Evolutionary conservation across 2,113 vertebrate species (phyloP).

Genomic region (Tauraco erythrolophus): DNA sequence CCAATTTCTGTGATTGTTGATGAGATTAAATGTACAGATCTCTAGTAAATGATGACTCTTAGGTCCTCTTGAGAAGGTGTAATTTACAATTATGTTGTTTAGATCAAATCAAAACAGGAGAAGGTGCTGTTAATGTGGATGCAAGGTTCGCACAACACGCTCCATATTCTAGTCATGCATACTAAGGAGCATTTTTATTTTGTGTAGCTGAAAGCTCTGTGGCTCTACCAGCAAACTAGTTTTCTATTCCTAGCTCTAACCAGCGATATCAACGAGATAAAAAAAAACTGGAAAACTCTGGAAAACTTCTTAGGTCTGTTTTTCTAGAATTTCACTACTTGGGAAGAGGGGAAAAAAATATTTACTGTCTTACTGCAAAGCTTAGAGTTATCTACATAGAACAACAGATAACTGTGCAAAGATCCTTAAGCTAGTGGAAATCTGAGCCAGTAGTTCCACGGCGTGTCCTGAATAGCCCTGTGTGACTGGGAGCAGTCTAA

Average conservation of each 20-base stretch:
- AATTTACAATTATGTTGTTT: not conserved
- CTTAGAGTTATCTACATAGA: not conserved
- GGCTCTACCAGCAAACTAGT: not conserved
- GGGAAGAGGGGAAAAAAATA: not conserved
- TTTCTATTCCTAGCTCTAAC: not conserved
- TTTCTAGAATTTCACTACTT: not conserved
- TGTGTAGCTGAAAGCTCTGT: not conserved
- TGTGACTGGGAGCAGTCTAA: not conserved
- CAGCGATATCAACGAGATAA: not conserved
- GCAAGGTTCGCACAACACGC: not conserved
- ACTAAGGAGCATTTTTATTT: not conserved
- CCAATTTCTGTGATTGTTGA: not conserved
- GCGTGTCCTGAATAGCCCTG: not conserved
- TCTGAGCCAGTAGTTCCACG: not conserved
- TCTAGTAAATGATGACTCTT: not conserved
- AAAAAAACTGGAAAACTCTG: too few species aligned
- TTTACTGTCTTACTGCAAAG: not conserved
- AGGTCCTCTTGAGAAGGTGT: not conserved
- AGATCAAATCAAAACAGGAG: not conserved
- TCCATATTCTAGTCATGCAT: not conserved
- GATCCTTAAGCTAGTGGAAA: not conserved
- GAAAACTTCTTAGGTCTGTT: not conserved
- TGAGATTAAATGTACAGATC: not conserved
- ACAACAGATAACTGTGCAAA: not conserved
- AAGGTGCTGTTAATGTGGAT: not conserved